Conservation (phyloP, 2,113 vertebrate species). For the Columba janthina region DNA sequence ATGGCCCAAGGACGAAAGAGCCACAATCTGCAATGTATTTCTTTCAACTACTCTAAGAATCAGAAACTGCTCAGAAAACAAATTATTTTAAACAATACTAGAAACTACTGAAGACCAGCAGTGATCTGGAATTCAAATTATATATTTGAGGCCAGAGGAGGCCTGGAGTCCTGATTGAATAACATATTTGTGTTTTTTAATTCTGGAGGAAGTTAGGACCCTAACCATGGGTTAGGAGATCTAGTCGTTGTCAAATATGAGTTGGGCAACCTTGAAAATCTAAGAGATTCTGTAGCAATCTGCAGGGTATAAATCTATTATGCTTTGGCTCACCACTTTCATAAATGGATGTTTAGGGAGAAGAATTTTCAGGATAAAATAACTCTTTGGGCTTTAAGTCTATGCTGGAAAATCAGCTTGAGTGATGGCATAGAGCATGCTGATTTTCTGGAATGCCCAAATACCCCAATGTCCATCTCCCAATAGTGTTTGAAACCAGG, state of each 20-base stretch:
- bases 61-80: neutral
- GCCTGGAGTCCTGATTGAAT: neutral
- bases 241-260: neutral
- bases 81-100: neutral
- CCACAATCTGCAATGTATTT: neutral
- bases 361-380: neutral
- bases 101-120: neutral
- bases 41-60: neutral
- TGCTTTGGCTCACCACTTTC: neutral
- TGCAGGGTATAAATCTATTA: neutral
- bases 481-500: neutral
- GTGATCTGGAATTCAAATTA: neutral
- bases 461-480: neutral
- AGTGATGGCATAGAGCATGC: neutral
- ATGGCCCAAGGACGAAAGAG: neutral
- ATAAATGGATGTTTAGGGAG: neutral
- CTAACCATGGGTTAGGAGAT: neutral
- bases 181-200: neutral
- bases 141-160: neutral
- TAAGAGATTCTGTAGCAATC: neutral
- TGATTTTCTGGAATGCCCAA: neutral
- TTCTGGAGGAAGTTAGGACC: neutral
- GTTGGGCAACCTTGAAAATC: neutral
- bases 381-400: neutral
- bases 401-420: neutral